phyloP scores from a whole-genome alignment of 53 echinoderm and acorn worm genomes.

The Echinarachnius parma region DNA sequence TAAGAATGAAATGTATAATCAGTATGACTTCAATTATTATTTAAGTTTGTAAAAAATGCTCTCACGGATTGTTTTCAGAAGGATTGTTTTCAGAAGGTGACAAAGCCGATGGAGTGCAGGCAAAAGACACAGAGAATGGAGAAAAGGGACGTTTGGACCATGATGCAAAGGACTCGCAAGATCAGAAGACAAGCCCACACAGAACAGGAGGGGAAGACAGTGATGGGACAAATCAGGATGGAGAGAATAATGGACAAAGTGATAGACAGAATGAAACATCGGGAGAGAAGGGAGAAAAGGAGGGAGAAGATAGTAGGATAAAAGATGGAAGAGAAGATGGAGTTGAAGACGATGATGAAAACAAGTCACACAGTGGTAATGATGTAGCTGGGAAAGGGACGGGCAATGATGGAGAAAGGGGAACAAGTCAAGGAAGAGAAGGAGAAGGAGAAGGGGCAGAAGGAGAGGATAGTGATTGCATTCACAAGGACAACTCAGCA shows the following conservation, averaged over 20 bases:
- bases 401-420: neutral
- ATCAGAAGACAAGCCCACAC: slow-evolving; percentile 12
- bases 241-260: neutral
- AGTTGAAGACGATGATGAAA: slow-evolving; percentile 8
- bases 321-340: neutral
- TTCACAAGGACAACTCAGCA: too few species aligned
- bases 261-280: neutral
- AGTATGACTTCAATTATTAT: too few species aligned
- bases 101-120: neutral
- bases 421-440: neutral
- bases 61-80: too few species aligned
- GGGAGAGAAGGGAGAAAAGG: neutral
- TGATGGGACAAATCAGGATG: slow-evolving; percentile 5
- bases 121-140: neutral
- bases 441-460: neutral
- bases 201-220: neutral
- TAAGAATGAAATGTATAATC: too few species aligned
- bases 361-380: neutral
- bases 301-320: neutral
- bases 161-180: slow-evolving; percentile 1
- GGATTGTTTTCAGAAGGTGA: too few species aligned
- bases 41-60: too few species aligned
- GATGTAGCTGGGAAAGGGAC: neutral
- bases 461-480: neutral
- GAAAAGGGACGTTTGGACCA: neutral